phyloP scores from a whole-genome alignment of 2,888 invertebrate genomes.

The Nomada ruficornis region DNA sequence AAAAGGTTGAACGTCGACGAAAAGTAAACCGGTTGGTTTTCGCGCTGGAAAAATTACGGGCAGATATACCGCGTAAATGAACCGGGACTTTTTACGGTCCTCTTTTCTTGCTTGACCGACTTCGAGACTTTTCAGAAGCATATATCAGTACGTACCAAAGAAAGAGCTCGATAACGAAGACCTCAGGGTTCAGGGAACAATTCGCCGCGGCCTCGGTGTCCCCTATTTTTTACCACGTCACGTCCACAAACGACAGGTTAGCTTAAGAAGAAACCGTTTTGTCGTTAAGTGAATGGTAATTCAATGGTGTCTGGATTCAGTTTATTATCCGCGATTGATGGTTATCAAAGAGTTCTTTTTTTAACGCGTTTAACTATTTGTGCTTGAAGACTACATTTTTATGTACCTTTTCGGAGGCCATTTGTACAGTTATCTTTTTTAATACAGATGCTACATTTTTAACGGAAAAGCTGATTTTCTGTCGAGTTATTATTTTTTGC shows the following conservation, averaged over 20 bases:
- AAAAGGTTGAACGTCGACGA: constrained; percentile 18
- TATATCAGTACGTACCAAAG: constrained; percentile 51
- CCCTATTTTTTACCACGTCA: constrained; percentile 35
- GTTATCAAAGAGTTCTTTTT: too few relatives aligned
- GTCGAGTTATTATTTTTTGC: too few relatives aligned
- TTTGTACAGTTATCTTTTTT: too few relatives aligned
- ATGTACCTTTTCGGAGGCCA: too few relatives aligned
- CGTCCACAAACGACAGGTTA: constrained; percentile 39
- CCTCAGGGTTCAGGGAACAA: constrained; percentile 47
- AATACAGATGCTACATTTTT: too few relatives aligned
- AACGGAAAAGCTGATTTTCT: too few relatives aligned
- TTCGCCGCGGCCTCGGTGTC: constrained; percentile 22
- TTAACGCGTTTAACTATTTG: too few relatives aligned
- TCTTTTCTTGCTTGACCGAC: constrained; percentile 55
- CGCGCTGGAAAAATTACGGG: constrained; percentile 52
- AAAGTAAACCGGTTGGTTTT: constrained; percentile 37
- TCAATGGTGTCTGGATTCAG: constrained; percentile 12
- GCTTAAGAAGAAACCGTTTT: constrained; percentile 22
- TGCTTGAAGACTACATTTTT: too few relatives aligned
- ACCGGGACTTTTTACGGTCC: constrained; percentile 50
- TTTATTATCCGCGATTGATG: background rate
- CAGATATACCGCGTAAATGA: constrained; percentile 54
- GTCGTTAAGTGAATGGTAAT: constrained; percentile 34
- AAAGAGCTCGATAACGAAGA: constrained; percentile 57
- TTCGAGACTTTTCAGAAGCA: constrained; percentile 54